These are phyloP conservation scores for Calliphora vomitoria DNA, from an alignment of 2,888 invertebrate genomes.

Conservation along the genomic window DNA sequence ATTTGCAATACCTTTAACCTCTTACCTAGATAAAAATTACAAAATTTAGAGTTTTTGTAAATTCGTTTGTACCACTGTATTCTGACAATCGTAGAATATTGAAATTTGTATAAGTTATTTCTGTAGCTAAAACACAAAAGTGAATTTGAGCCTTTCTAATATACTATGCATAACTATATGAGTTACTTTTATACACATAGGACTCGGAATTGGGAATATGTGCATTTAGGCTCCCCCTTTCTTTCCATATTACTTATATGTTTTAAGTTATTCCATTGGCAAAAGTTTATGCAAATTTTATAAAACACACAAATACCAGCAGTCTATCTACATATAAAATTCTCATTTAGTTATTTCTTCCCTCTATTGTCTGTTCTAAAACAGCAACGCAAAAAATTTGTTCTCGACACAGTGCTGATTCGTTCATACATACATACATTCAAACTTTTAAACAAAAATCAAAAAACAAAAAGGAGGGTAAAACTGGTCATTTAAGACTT, in stretches of 20 bases:
- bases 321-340: slow-evolving; percentile 38
- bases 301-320: slow-evolving; percentile 43
- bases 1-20: no score
- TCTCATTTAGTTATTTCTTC: slow-evolving; percentile 40
- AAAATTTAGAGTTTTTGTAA: no score
- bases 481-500: slow-evolving; percentile 71
- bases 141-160: no score
- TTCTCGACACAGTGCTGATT: not conserved
- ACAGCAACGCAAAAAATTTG: slow-evolving; percentile 27
- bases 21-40: no score
- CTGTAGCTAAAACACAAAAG: no score
- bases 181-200: no score
- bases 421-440: slow-evolving; percentile 11
- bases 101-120: no score
- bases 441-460: slow-evolving; percentile 24
- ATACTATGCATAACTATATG: no score
- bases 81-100: no score
- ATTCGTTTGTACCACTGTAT: no score
- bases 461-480: slow-evolving; percentile 36
- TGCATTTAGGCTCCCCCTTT: not conserved
- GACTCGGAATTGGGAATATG: no score
- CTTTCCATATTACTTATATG: not conserved
- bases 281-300: slow-evolving; percentile 50
- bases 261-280: not conserved
- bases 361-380: slow-evolving; percentile 17